Base-by-base conservation (phyloP, 1,140 invertebrate species). In the Gryon sp. region DNA sequence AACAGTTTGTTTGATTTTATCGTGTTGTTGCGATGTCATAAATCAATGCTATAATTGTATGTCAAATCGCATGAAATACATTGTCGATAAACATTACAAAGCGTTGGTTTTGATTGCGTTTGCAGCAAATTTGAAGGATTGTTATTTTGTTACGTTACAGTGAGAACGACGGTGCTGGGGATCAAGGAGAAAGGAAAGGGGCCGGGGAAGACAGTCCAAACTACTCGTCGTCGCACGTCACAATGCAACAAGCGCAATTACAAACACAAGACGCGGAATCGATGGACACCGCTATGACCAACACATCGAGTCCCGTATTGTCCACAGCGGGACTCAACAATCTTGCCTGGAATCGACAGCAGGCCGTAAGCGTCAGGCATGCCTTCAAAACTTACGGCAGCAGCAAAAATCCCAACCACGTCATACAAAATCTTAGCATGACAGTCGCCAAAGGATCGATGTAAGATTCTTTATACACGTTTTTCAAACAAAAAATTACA, bases 381-480 rank as follows among this genome's bases (percentile, higher is more conserved):
- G 94, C 96, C 3, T 95, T 93, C 90, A 97, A 97, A 85, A 92
- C 92, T 72, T 97, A 97, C 84, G 96, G 96, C 34, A 93, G 93
- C 80, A 95, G 93, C 83, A 95, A 93, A 80, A 93, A 93, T 59
- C 93, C 94, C 11, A 93, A 95, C 80, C 92, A 94, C 36, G 95
- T 97, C 18, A 90, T 98, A 38, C 93, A 93, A 76, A 95, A 95
- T 78, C 91, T 97, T 14, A 95, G 94, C 87, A 96, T 97, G 94
- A 96, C 95, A 28, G 96, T 98, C 32, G 93, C 94, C 38, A 96
- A 96, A 87, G 96, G 96, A 66, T 94, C 94, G 38, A 97, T 97
- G 95, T 96, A 89, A 95, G 94, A 7, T 24, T 11, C 15, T 36
- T 38, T 40, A 26, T 32, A 11, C 9, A 6, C 9, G n/a, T n/a